Base-by-base conservation (phyloP, 2,888 invertebrate species). In the Nudaria mundana region DNA sequence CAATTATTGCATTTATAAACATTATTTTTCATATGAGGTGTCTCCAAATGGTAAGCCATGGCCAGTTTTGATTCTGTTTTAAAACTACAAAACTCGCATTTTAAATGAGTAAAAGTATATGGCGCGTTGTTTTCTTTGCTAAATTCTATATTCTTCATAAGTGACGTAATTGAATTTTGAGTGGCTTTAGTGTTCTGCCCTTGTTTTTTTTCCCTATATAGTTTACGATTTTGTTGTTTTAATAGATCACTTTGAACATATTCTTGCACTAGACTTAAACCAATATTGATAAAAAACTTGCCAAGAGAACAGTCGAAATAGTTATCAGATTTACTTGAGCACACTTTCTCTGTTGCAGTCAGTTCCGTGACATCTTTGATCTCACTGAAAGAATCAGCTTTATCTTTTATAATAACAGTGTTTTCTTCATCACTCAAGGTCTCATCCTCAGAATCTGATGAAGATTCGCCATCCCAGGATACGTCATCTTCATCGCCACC, bases 241-340 rank as follows among this genome's bases (percentile, higher is more conserved):
- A 98, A 88, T 41, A 98, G 86, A 86, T 98, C 98, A n/a, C 93
- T 92, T 85, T 98, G 98, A 12, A 98, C 98, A 76, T 93, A 95
- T 74, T 98, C 97, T 76, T 97, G 96, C 2, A 97, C 97, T 51
- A 97, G 90, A 73, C 95, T 96, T 41, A 95, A 91, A 18, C 98
- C 98, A 58, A 98, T 95, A 69, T 96, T 95, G 81, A 95, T 94
- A 67, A 98, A 95, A 76, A 98, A 96, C 75, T 95, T 95, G 5
- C 98, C 97, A 36, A 97, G 84, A 0, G 97, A 94, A 75, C 94
- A 93, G 53, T 95, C 95, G 74, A 97, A 97, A 72, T 95, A 97
- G 48, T 93, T 93, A 45, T 91, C 89, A 32, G 91, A 78, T 63
- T 91, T 92, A 41, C 84, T 81, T 11, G 75, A 56, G 26, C 66